Conservation (phyloP, 2,113 vertebrate species). For the Paraplagusia blochii region DNA sequence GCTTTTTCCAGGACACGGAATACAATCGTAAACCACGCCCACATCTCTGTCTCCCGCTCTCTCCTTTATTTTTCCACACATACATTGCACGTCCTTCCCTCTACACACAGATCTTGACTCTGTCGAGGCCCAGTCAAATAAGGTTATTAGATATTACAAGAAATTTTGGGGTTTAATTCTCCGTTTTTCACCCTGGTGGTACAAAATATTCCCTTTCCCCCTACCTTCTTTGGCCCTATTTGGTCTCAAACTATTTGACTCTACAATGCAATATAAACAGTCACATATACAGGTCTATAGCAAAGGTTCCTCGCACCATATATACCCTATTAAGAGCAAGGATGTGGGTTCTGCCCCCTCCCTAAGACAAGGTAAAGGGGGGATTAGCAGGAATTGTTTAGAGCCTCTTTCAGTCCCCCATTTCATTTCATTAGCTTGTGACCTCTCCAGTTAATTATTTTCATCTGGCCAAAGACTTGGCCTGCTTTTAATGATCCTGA, state of each 20-base stretch:
- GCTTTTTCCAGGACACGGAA: neutral
- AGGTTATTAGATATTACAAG: too few species aligned
- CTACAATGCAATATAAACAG: constrained; percentile 6
- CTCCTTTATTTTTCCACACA: neutral
- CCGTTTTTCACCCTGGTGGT: too few species aligned
- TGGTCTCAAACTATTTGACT: too few species aligned
- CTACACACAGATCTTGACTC: too few species aligned
- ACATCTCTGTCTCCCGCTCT: neutral
- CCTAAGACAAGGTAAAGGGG: constrained; percentile 74
- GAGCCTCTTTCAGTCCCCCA: constrained; percentile 61
- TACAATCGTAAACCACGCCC: neutral
- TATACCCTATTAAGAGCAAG: constrained; percentile 58
- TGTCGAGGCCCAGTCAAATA: too few species aligned
- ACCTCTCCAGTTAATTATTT: constrained; percentile 84
- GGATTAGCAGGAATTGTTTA: constrained; percentile 78
- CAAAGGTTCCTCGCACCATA: constrained; percentile 32
- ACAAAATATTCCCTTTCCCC: too few species aligned
- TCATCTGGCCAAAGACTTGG: constrained; percentile 79
- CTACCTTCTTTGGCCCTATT: too few species aligned
- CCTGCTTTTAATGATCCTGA: constrained; percentile 78
- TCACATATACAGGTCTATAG: constrained; percentile 29
- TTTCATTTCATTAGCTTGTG: constrained; percentile 82
- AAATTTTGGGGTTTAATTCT: too few species aligned
- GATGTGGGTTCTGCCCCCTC: constrained; percentile 57
- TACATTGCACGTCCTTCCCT: neutral